These are phyloP conservation scores for Holothuria glaberrima DNA, from an alignment of 35 echinoderm and acorn worm genomes.

Conservation along the genomic window DNA sequence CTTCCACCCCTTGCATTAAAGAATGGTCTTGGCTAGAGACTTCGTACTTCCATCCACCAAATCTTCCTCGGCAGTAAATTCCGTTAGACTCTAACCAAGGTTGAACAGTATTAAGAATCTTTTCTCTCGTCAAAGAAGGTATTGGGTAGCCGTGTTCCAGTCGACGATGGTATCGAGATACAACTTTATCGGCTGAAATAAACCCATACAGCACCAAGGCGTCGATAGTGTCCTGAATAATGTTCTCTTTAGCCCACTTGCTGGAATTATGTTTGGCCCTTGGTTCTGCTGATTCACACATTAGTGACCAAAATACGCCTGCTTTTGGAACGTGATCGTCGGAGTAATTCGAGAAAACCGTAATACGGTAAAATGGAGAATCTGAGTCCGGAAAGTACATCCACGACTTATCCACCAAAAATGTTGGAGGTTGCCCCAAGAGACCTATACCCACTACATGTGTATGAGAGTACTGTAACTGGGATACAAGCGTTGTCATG, in stretches of 20 bases:
- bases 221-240: too few species aligned
- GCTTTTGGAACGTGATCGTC: constrained; percentile 53
- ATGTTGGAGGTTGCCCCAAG: constrained; percentile 27
- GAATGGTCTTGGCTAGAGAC: too few species aligned
- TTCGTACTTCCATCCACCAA: constrained; percentile 66
- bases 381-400: too few species aligned
- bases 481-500: constrained; percentile 1
- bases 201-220: too few species aligned
- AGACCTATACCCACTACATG: constrained; percentile 58
- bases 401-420: too few species aligned
- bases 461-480: constrained; percentile 55
- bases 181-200: too few species aligned
- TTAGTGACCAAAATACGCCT: constrained; percentile 35
- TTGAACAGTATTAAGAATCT: too few species aligned
- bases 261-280: not conserved
- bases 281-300: constrained; percentile 65
- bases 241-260: not conserved
- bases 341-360: constrained; percentile 60
- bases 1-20: constrained; percentile 63
- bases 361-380: constrained; percentile 64
- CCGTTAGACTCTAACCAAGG: constrained; percentile 22
- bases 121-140: too few species aligned
- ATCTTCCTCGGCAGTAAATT: constrained; percentile 54
- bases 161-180: constrained; percentile 56
- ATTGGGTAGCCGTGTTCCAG: constrained; percentile 61